Evolutionary conservation across 2,113 vertebrate species (phyloP), one percentile per base, ranked within the genome.

Genomic region (Cepphus grylle): DNA sequence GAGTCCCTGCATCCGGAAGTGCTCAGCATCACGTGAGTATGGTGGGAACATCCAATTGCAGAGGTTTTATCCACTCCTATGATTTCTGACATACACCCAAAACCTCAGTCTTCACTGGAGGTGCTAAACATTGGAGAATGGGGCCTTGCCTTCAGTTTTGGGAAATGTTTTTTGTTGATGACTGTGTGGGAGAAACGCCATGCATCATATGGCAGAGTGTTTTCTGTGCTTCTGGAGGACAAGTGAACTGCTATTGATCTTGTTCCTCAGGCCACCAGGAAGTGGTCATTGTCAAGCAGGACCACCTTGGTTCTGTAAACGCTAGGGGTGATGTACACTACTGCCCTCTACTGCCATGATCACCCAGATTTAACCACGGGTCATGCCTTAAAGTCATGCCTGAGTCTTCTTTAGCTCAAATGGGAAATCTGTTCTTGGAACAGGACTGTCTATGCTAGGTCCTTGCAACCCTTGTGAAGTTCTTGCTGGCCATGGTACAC

Each of bases 271-370:
- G 12, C 36, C 52, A 36, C 21, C 32, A 40, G 32, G 63, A 73
- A 45, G 40, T 55, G 38, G 50, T 23, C 67, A 6, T 0, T 3
- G n/a, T 14, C 47, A 36, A 49, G 47, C 42, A 70, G 45, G 81
- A 77, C 59, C 76, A 80, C 47, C 19, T 27, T 32, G 45, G 42
- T 15, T 73, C 73, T 42, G 10, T 8, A 20, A 23, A 32, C 9
- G 2, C 8, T 20, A 42, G 90, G 88, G 82, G 86, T 86, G 80
- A 43, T n/a, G 50, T 80, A 42, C 82, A 27, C 67, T 90, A 71
- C 88, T 96, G 88, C 90, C 92, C 94, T 92, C 94, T 90, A 10
- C 88, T 96, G 93, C 79, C 42, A 7, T 11, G 7, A 12, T 45
- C 36, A 26, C 30, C 76, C 72, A 11, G 45, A 34, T 32, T 58